Percentiles rank a stretch among this genome's conserved stretches.
phyloP scores from a whole-genome alignment of 1,140 invertebrate species.

The Mylabris phalerata region DNA sequence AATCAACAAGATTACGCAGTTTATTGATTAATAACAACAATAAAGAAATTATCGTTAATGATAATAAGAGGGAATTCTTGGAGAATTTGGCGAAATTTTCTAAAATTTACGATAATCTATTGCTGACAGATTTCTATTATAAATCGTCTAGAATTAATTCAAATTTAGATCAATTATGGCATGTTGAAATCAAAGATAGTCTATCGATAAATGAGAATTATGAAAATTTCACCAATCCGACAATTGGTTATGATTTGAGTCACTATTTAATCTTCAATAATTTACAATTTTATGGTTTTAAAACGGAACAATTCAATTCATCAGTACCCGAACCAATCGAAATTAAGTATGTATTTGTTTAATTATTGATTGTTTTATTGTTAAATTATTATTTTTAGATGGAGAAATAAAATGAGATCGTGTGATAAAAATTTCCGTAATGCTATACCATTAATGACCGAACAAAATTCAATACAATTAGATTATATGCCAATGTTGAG shows the following conservation, averaged over 20 bases:
- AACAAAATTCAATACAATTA: conserved; percentile 28
- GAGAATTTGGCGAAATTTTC: conserved; percentile 10
- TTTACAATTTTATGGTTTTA: conserved; percentile 18
- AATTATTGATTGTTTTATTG: not conserved
- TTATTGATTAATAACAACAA: not conserved
- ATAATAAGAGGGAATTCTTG: not conserved
- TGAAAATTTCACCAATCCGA: not conserved
- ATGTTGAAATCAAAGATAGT: conserved; percentile 23
- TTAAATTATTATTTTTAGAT: conserved; percentile 27
- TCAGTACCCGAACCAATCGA: conserved; percentile 18
- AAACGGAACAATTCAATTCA: conserved; percentile 16
- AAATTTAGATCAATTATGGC: conserved; percentile 23
- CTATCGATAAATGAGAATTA: conserved; percentile 26
- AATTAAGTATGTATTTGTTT: conserved; percentile 23
- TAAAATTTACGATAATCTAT: conserved; percentile 25
- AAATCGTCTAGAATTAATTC: conserved; percentile 13
- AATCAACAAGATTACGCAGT: not conserved
- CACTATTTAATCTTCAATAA: conserved; percentile 27
- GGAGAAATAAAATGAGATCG: conserved; percentile 26
- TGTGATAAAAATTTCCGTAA: conserved; percentile 25
- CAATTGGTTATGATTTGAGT: conserved; percentile 6
- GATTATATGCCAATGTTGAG: conserved; percentile 54
- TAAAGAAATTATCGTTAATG: not conserved
- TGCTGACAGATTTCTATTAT: conserved; percentile 26
- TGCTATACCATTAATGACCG: conserved; percentile 18